Conservation (phyloP, 2,888 invertebrate genomes). For the Dyspetes luteomarginatus region DNA sequence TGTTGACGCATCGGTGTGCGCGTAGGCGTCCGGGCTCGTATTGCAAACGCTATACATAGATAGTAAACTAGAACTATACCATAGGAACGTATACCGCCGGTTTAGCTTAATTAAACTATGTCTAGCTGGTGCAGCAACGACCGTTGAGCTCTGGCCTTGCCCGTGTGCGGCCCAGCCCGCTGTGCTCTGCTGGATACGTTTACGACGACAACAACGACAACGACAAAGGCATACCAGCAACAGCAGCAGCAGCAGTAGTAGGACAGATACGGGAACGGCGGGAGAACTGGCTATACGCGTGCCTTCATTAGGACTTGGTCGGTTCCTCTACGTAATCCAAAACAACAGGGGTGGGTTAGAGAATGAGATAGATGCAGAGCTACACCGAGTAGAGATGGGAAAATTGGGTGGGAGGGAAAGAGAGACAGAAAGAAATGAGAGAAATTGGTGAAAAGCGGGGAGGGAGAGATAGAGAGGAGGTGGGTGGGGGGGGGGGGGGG, state of each 20-base stretch:
- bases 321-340: slow-evolving; percentile 72
- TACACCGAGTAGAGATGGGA: slow-evolving; percentile 32
- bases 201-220: slow-evolving; percentile 54
- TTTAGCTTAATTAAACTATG: slow-evolving; percentile 81
- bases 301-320: slow-evolving; percentile 77
- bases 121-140: slow-evolving; percentile 70
- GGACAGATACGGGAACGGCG: slow-evolving; percentile 36
- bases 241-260: slow-evolving; percentile 16
- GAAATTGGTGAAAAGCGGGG: not conserved
- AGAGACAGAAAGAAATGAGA: not conserved
- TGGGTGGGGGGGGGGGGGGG: not conserved
- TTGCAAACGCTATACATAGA: slow-evolving; percentile 8
- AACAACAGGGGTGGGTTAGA: slow-evolving; percentile 69
- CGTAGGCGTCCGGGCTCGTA: slow-evolving; percentile 20
- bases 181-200: slow-evolving; percentile 49
- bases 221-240: slow-evolving; percentile 69
- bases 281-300: slow-evolving; percentile 70
- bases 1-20: slow-evolving; percentile 41
- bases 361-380: slow-evolving; percentile 48
- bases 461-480: not conserved
- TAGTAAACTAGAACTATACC: slow-evolving; percentile 43
- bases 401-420: slow-evolving; percentile 26
- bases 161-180: slow-evolving; percentile 51
- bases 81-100: slow-evolving; percentile 69
- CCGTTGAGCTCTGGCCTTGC: slow-evolving; percentile 71